Evolutionary conservation across 1,140 invertebrate species (phyloP), one percentile per base, ranked within the genome.

Genomic region (Vanessa atalanta): DNA sequence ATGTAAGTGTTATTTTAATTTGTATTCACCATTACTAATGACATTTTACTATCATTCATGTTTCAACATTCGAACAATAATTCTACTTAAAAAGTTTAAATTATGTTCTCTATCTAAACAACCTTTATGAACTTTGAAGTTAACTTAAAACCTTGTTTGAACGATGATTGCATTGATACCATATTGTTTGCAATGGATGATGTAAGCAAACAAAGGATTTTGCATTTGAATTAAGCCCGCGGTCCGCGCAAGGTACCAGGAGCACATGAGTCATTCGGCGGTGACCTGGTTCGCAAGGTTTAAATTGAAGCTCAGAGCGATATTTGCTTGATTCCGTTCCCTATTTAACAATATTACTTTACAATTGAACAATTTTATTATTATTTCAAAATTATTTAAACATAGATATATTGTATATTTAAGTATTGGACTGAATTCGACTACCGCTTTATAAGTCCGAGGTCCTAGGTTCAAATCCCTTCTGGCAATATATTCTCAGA

Each of bases 271-370:
- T 85, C 80, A 83, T 26, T 63, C 69, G 70, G 70, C 75, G 75
- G 69, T 87, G 85, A 84, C 85, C 82, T 78, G 82, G 79, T 87
- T 87, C 82, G 78, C 85, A 87, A 37, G 57, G 31, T 75, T 66
- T 51, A 50, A 20, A 51, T 26, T 26, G 50, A n/a, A 20, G 26
- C 57, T 26, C 31, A 61, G 43, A 5, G 53, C 57, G 57, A n/a
- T 37, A 61, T 61, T 37, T 61, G 57, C 37, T 61, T 51, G 65
- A 48, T 48, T 65, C 43, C 47, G n/a, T 65, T 65, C 64, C n/a
- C 15, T 60, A 57, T 16, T 43, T 9, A 53, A 57, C 57, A 37
- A n/a, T 61, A 31, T 31, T 61, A 61, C 6, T 31, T 61, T 37
- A 61, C 14, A 61, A 43, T 61, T 57, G 20, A 57, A 11, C 53